Evolutionary conservation across 1,140 invertebrate species (phyloP).

Genomic region (Drosophila sechellia): DNA sequence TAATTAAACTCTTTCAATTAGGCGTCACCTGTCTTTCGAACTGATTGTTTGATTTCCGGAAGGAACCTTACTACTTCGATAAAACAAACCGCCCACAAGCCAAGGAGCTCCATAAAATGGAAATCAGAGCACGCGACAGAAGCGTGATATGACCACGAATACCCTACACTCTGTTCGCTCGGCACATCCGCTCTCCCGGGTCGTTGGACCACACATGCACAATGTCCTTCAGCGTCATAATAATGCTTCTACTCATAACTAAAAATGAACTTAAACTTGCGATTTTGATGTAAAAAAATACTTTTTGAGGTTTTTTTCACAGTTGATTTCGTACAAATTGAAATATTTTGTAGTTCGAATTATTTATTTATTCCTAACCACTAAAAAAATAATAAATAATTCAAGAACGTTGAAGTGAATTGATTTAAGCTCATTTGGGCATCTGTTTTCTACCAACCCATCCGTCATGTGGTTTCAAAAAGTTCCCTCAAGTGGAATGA

Average conservation of each 20-base stretch:
- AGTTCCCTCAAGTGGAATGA: conserved; percentile 21
- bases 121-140: conserved; percentile 50
- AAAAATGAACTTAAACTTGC: background rate
- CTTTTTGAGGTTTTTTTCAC: background rate
- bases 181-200: background rate
- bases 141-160: conserved; percentile 38
- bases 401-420: background rate
- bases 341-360: background rate
- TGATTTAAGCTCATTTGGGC: conserved; percentile 3
- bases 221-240: background rate
- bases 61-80: conserved; percentile 42
- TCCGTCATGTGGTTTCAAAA: conserved; percentile 17
- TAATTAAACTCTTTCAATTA: conserved; percentile 57
- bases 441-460: conserved; percentile 12
- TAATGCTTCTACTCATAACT: background rate
- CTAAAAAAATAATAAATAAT: too few species aligned
- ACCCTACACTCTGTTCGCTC: background rate
- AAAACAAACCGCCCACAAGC: conserved; percentile 32
- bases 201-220: background rate
- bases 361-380: background rate
- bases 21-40: conserved; percentile 26
- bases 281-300: background rate
- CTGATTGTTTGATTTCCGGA: conserved; percentile 27
- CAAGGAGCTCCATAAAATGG: conserved; percentile 31
- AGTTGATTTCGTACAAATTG: background rate